Percentiles rank a stretch among this genome's conserved stretches.
Evolutionary conservation across 1,140 invertebrate genomes (phyloP).

Genomic region (Saccostrea glomerata): DNA sequence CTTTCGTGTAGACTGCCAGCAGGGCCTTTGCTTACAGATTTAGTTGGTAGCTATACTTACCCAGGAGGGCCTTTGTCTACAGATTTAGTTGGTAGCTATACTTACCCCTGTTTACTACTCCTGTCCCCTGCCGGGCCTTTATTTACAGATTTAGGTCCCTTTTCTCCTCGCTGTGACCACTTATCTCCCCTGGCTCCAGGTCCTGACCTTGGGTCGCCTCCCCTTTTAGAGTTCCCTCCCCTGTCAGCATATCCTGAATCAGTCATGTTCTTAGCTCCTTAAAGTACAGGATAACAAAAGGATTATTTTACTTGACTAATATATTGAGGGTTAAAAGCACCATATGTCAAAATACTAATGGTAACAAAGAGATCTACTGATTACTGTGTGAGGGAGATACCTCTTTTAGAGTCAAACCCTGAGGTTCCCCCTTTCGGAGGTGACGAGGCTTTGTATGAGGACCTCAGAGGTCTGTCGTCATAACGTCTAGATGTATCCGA

Average conservation of each 20-base stretch:
- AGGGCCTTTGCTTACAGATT: constrained; percentile 15
- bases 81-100: neutral
- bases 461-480: neutral
- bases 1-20: no score
- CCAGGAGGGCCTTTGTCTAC: constrained; percentile 10
- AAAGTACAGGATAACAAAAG: neutral
- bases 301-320: no score
- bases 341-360: no score
- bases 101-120: constrained; percentile 35
- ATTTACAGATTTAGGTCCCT: constrained; percentile 1
- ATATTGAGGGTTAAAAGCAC: no score
- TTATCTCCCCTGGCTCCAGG: constrained; percentile 38
- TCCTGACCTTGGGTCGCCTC: neutral
- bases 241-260: constrained; percentile 40
- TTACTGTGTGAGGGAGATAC: neutral
- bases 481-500: neutral
- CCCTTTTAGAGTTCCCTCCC: constrained; percentile 45
- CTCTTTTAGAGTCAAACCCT: constrained; percentile 20
- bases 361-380: no score
- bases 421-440: neutral
- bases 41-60: constrained; percentile 13
- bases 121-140: constrained; percentile 33
- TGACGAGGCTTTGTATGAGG: constrained; percentile 8
- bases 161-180: constrained; percentile 40
- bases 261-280: constrained; percentile 34